These are phyloP conservation scores for Erebia epiphron DNA, from an alignment of 2,888 invertebrate species.

Conservation along the genomic window DNA sequence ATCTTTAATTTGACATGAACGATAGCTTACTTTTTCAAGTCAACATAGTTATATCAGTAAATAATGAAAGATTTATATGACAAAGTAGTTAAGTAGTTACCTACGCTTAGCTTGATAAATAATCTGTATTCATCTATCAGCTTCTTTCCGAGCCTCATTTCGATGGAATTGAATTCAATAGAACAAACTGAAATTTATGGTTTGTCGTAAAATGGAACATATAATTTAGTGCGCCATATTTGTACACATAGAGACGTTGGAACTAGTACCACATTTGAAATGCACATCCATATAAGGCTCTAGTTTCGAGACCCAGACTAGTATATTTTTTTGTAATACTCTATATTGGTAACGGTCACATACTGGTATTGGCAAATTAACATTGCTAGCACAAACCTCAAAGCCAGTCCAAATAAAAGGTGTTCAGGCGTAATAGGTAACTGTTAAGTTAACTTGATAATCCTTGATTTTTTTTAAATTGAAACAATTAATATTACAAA, in stretches of 20 bases:
- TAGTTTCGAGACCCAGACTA: constrained; percentile 31
- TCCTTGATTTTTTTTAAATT: background rate
- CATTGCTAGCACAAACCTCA: constrained; percentile 23
- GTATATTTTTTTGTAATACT: constrained; percentile 28
- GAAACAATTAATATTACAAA: background rate
- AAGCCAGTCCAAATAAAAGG: background rate
- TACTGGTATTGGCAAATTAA: constrained; percentile 28
- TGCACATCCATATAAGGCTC: constrained; percentile 30
- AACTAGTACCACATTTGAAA: constrained; percentile 28
- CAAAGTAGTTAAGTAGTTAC: too few relatives aligned
- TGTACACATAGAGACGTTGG: constrained; percentile 1
- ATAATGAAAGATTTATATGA: too few relatives aligned
- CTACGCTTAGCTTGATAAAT: background rate
- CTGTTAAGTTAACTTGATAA: constrained; percentile 7
- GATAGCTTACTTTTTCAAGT: too few relatives aligned
- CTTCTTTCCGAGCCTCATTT: background rate
- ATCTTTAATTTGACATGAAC: too few relatives aligned
- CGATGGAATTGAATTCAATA: constrained; percentile 1
- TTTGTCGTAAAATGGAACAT: constrained; percentile 17
- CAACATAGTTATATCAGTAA: too few relatives aligned
- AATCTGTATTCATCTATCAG: background rate
- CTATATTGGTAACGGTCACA: constrained; percentile 12
- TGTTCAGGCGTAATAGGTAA: background rate
- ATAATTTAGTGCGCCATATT: constrained; percentile 15
- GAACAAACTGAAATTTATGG: background rate